Conservation (phyloP, 2,797 vertebrate genomes). For the Channa striata region DNA sequence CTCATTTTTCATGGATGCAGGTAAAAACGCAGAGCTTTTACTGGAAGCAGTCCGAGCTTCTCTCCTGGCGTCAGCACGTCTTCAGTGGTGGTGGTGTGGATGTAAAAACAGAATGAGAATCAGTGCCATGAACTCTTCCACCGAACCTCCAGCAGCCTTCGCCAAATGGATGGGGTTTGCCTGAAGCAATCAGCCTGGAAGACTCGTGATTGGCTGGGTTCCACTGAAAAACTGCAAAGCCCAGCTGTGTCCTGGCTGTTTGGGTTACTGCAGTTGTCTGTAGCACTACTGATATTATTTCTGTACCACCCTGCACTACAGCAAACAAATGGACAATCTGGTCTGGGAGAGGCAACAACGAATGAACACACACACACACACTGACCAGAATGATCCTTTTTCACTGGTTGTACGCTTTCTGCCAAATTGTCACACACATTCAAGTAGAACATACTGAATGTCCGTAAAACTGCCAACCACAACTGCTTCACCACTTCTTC, state of each 20-base stretch:
- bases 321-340: conserved; percentile 59
- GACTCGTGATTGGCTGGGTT: conserved; percentile 34
- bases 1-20: conserved; percentile 38
- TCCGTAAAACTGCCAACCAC: conserved; percentile 78
- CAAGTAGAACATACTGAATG: conserved; percentile 62
- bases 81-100: conserved; percentile 17
- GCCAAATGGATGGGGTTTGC: conserved; percentile 22
- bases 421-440: conserved; percentile 61
- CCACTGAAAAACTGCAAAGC: conserved; percentile 55
- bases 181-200: conserved; percentile 38
- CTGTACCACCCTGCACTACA: conserved; percentile 70
- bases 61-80: conserved; percentile 13
- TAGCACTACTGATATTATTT: conserved; percentile 67
- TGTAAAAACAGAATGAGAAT: conserved; percentile 30
- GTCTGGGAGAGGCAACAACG: conserved; percentile 32
- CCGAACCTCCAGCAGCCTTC: conserved; percentile 19
- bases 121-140: conserved; percentile 61
- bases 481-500: conserved; percentile 50
- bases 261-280: conserved; percentile 47
- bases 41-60: conserved; percentile 2
- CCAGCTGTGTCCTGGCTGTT: conserved; percentile 56
- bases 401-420: conserved; percentile 66
- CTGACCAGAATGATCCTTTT: conserved; percentile 45
- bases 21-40: conserved; percentile 57
- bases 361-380: conserved; percentile 34